A percentile compares a stretch with the other conserved stretches of the same genome.
phyloP scores from a whole-genome alignment of 1,140 invertebrate genomes.

The Asobara japonica region DNA sequence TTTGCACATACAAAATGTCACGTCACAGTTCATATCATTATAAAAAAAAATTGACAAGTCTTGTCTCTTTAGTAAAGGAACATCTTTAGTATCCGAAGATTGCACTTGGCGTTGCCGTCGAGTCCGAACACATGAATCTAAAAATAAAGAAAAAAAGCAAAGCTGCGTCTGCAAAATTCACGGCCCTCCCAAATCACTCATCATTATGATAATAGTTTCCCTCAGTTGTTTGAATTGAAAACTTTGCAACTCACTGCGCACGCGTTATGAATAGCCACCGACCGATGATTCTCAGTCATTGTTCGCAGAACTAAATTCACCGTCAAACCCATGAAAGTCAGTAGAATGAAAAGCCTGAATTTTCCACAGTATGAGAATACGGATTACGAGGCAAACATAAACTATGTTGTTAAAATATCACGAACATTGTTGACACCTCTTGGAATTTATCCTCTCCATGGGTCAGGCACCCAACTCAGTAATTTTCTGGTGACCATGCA shows the following conservation, averaged over 20 bases:
- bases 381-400: conserved; percentile 43
- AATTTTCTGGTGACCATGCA: conserved; percentile 43
- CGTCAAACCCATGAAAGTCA: not conserved
- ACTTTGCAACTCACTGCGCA: not conserved
- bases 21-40: too few relatives aligned
- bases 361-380: conserved; percentile 37
- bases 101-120: too few relatives aligned
- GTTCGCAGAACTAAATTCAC: not conserved
- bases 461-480: conserved; percentile 34
- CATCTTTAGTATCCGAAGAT: too few relatives aligned
- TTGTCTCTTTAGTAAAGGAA: too few relatives aligned
- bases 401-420: conserved; percentile 51
- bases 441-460: conserved; percentile 56
- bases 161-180: conserved; percentile 5
- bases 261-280: not conserved
- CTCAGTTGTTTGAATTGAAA: not conserved
- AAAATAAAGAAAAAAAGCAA: too few relatives aligned
- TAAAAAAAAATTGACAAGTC: too few relatives aligned
- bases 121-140: too few relatives aligned
- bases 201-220: not conserved
- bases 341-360: not conserved
- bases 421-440: conserved; percentile 50
- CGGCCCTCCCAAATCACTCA: not conserved
- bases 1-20: too few relatives aligned
- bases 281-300: not conserved